Percentiles rank a stretch among this genome's conserved stretches.
phyloP scores from a whole-genome alignment of 2,797 vertebrate species.

The Clarias laeviceps region DNA sequence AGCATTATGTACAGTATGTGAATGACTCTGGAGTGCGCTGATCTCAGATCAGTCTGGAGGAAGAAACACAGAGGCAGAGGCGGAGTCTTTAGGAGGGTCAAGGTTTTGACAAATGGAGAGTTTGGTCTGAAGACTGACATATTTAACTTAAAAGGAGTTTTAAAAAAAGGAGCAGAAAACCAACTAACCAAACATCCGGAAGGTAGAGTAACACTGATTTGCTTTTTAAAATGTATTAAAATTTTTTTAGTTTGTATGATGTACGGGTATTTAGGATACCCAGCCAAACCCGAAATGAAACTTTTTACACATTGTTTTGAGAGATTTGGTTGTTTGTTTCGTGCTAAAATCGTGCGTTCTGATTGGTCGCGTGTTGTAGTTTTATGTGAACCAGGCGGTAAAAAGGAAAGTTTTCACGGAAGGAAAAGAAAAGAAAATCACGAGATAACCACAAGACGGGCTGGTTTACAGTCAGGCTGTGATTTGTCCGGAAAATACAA shows the following conservation, averaged over 20 bases:
- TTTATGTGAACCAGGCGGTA: background rate
- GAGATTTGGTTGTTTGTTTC: background rate
- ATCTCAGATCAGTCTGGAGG: slow-evolving; percentile 16
- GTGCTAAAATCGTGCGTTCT: background rate
- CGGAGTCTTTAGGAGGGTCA: slow-evolving; percentile 12
- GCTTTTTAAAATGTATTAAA: too few species aligned
- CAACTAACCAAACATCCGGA: background rate
- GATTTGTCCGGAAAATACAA: background rate
- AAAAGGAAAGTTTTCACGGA: background rate
- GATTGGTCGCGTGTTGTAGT: too few species aligned
- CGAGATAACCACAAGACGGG: slow-evolving; percentile 42
- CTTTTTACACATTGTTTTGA: background rate
- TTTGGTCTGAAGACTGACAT: background rate
- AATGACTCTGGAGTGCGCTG: background rate
- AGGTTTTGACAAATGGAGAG: background rate
- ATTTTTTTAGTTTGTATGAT: background rate
- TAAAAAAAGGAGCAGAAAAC: too few species aligned
- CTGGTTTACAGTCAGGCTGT: background rate
- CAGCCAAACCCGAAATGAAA: too few species aligned
- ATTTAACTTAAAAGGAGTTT: background rate
- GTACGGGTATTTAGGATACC: background rate
- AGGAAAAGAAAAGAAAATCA: too few species aligned
- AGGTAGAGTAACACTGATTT: background rate
- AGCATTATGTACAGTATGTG: too few species aligned
- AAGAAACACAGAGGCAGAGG: background rate